Percentiles rank a stretch among this genome's conserved stretches.
Conservation (phyloP, 1,140 invertebrate species). For the Lordiphosa clarofinis region DNA sequence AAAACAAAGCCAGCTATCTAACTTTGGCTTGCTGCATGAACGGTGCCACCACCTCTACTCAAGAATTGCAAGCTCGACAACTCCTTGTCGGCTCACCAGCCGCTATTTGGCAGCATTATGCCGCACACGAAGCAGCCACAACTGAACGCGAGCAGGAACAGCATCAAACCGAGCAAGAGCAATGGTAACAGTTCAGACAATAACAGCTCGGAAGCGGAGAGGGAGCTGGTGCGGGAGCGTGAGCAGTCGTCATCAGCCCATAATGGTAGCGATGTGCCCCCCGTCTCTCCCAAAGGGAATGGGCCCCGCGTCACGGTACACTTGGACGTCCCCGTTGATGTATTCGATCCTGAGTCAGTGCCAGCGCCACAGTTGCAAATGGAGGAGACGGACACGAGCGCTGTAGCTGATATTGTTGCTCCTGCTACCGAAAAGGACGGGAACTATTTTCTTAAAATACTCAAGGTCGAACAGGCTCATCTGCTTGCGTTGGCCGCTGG, state of each 20-base stretch:
- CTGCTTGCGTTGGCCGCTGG: slow-evolving; percentile 85
- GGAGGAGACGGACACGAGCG: slow-evolving; percentile 27
- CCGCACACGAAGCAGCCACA: slow-evolving; percentile 53
- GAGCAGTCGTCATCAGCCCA: slow-evolving; percentile 66
- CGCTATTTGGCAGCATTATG: slow-evolving; percentile 71
- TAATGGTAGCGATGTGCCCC: slow-evolving; percentile 79
- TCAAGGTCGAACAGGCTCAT: slow-evolving; percentile 86
- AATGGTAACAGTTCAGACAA: slow-evolving; percentile 4
- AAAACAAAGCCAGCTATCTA: slow-evolving; percentile 88
- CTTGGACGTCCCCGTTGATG: slow-evolving; percentile 29
- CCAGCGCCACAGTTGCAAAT: slow-evolving; percentile 6
- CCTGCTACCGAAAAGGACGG: slow-evolving; percentile 81
- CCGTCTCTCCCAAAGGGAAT: slow-evolving; percentile 82
- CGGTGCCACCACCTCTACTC: slow-evolving; percentile 91
- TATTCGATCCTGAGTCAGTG: slow-evolving; percentile 44
- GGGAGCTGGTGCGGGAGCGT: slow-evolving; percentile 44
- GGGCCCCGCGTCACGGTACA: slow-evolving; percentile 69
- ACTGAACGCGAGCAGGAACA: slow-evolving; percentile 19
- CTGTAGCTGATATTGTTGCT: not conserved
- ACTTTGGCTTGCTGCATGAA: slow-evolving; percentile 93
- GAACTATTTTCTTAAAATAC: slow-evolving; percentile 87
- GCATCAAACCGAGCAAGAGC: slow-evolving; percentile 19
- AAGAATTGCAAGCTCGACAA: slow-evolving; percentile 83
- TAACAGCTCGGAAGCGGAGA: slow-evolving; percentile 69
- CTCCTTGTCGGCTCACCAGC: slow-evolving; percentile 79